Percentiles rank a stretch among this genome's conserved stretches.
phyloP scores from a whole-genome alignment of 2,113 vertebrate species.

The Perca fluviatilis region DNA sequence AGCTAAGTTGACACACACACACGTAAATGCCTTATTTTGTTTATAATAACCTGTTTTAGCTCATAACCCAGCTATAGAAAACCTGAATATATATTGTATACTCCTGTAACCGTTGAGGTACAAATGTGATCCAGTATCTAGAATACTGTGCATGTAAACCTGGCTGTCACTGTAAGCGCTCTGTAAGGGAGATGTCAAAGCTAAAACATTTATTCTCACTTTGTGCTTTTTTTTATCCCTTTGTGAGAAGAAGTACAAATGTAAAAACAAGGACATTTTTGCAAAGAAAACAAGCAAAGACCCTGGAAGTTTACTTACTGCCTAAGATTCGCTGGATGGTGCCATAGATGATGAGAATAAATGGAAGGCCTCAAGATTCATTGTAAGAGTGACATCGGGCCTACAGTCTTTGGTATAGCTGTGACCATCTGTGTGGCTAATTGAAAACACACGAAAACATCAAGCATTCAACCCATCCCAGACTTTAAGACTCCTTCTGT shows the following conservation, averaged over 20 bases:
- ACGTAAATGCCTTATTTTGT: conserved; percentile 10
- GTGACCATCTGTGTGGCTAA: conserved; percentile 15
- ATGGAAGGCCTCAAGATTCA: conserved; percentile 32
- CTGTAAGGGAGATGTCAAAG: not conserved
- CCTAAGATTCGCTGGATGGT: conserved; percentile 15
- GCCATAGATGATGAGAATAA: not conserved
- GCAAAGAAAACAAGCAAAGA: conserved; percentile 5
- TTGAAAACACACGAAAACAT: conserved; percentile 18
- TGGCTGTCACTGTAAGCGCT: not conserved
- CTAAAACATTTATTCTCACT: not conserved
- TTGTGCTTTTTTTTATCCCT: not conserved
- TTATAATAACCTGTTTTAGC: conserved; percentile 13
- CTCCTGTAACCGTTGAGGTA: not conserved
- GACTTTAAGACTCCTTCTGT: not conserved
- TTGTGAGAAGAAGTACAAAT: not conserved
- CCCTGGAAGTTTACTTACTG: conserved; percentile 30
- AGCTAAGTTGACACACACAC: not conserved
- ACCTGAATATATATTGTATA: not conserved
- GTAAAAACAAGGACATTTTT: not conserved
- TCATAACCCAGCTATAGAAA: not conserved
- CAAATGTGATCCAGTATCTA: conserved; percentile 2
- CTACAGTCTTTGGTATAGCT: not conserved
- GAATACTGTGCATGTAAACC: not conserved
- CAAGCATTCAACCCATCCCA: not conserved
- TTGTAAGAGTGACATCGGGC: not conserved